Evolutionary conservation across 37 sponge, comb jelly and placozoan genomes (phyloP).

Genomic region (Ianthella basta): DNA sequence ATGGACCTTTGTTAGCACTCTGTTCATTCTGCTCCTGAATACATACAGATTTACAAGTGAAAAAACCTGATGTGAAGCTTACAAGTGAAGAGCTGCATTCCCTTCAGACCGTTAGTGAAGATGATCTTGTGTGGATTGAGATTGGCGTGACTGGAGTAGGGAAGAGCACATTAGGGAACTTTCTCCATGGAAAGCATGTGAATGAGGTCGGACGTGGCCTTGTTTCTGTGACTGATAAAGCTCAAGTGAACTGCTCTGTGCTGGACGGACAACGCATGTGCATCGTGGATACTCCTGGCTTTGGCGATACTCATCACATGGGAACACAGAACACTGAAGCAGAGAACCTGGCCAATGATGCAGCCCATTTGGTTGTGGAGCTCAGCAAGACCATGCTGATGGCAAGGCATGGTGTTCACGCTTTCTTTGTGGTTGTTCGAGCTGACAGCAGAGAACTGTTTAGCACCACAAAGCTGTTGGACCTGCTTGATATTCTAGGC

Average conservation of each 20-base stretch:
- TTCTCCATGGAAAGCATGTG: background rate
- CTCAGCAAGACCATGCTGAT: slow-evolving; percentile 21
- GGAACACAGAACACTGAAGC: slow-evolving; percentile 1
- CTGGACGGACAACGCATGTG: background rate
- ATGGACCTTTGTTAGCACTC: too few relatives aligned
- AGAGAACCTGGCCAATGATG: slow-evolving; percentile 18
- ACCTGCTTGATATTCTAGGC: slow-evolving; percentile 20
- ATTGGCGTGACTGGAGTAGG: slow-evolving; percentile 12
- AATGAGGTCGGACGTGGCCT: background rate
- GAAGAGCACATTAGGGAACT: slow-evolving; percentile 4
- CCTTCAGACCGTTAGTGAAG: background rate
- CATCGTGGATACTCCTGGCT: slow-evolving; percentile 25
- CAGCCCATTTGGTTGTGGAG: background rate
- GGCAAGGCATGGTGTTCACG: background rate
- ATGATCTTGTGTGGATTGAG: background rate
- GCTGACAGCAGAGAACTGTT: background rate
- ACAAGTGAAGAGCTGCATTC: too few relatives aligned
- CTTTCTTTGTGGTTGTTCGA: background rate
- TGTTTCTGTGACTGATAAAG: background rate
- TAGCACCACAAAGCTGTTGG: background rate
- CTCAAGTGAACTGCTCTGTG: background rate
- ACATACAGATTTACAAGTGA: too few relatives aligned
- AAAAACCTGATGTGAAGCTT: too few relatives aligned
- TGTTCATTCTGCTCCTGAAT: too few relatives aligned
- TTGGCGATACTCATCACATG: slow-evolving; percentile 2